Evolutionary conservation across 2,113 vertebrate species (phyloP), one percentile per base, ranked within the genome.

Genomic region (Carassius gibelio): DNA sequence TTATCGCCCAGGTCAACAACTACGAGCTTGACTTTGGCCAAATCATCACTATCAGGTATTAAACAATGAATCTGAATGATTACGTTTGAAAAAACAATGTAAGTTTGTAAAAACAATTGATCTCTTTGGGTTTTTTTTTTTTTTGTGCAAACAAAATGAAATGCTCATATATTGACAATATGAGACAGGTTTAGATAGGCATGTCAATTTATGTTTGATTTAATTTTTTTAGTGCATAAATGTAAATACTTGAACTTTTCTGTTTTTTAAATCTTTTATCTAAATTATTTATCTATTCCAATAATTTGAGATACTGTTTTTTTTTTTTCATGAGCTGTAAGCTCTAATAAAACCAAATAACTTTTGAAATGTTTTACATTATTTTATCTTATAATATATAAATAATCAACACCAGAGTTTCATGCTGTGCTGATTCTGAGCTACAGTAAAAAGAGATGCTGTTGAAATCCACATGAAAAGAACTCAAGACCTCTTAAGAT

Each of bases 1-100:
- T 99, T 84, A 99, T 99, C 0, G 98, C 98, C 3, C 98, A 99
- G 89, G 98, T 99, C 75, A 99, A 99, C 93, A 98, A 98, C 92
- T 98, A 98, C 0, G 97, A 99, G 85, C 95, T 99, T 90, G 97
- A 99, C 90, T 98, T 99, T 0, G 98, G 98, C 45, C 98, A 99
- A 93, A 97, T 99, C 92, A 97, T 99, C 85, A 99, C 98, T 57
- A 98, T 99, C 90, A 99, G 98, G 98, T 99, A 91, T 5, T 0
- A 36, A 26, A 34, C 23, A 15, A 45, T 45, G 42, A 38, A 10
- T n/a, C 36, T 19, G 3, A 4, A 55, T 17, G 52, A 55, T 19
- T 55, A 17, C 17, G 64, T 68, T 68, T 68, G 14, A 17, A 68
- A 36, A 36, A 8, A 26, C 3, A 55, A 52, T 55, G 5, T 3